Percentiles rank a stretch among this genome's conserved stretches.
phyloP scores from a whole-genome alignment of 2,797 vertebrate species.

The Agapornis canus region DNA sequence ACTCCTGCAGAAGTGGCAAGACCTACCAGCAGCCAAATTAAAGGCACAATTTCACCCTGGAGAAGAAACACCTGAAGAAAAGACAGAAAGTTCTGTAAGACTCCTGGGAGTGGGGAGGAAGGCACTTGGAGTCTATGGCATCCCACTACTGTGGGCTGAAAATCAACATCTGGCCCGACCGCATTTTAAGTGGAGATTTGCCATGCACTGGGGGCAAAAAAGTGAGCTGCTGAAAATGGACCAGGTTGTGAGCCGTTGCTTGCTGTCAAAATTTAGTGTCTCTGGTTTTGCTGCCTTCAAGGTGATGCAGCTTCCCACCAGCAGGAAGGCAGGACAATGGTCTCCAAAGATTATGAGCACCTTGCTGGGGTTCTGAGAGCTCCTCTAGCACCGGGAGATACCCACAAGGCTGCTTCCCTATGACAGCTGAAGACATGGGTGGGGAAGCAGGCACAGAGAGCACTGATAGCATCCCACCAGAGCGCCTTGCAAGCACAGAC shows the following conservation, averaged over 20 bases:
- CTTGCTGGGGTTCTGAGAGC: not conserved
- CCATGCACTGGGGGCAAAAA: not conserved
- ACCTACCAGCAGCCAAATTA: not conserved
- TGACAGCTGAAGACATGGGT: rapidly evolving
- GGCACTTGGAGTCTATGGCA: not conserved
- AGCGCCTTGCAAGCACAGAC: not conserved
- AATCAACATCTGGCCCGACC: not conserved
- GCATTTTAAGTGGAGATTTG: not conserved
- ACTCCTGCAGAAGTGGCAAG: not conserved
- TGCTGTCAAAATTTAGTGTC: not conserved
- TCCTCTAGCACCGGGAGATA: not conserved
- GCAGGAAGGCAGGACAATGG: not conserved
- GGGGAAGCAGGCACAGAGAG: not conserved
- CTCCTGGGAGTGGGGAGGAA: not conserved
- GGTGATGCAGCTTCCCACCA: not conserved
- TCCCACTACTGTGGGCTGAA: not conserved
- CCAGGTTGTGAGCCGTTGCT: not conserved
- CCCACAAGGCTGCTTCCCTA: not conserved
- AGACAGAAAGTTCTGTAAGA: not conserved
- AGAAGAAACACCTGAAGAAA: not conserved
- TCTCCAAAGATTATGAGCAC: not conserved
- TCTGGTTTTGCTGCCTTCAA: not conserved
- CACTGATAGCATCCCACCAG: rapidly evolving
- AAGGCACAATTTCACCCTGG: not conserved
- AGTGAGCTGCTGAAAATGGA: not conserved